Percentiles rank a stretch among this genome's conserved stretches.
These are phyloP conservation scores for Erebia aethiops DNA, from an alignment of 2,888 invertebrate species.

Conservation along the genomic window DNA sequence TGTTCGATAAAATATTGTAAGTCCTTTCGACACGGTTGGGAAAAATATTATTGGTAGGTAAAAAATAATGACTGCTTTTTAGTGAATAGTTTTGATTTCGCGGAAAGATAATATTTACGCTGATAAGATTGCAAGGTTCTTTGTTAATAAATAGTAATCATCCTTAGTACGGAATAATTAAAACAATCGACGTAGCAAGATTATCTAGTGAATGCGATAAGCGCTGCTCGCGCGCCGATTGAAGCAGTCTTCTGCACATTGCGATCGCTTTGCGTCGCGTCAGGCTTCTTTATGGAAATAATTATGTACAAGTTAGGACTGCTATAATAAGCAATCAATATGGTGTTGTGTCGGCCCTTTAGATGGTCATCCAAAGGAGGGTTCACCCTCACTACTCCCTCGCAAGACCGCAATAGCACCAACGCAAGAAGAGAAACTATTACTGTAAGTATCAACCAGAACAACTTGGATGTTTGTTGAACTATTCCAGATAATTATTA, in stretches of 20 bases:
- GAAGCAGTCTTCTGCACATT: slow-evolving; percentile 62
- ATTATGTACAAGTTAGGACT: slow-evolving; percentile 24
- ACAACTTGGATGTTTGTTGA: too few species aligned
- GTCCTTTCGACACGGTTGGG: slow-evolving; percentile 36
- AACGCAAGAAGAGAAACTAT: slow-evolving; percentile 64
- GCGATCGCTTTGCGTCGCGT: slow-evolving; percentile 69
- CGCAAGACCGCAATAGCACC: slow-evolving; percentile 42
- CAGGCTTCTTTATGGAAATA: slow-evolving; percentile 30
- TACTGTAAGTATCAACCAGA: slow-evolving; percentile 55
- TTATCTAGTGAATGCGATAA: slow-evolving; percentile 73
- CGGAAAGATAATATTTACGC: slow-evolving; percentile 63
- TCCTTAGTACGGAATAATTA: slow-evolving; percentile 77
- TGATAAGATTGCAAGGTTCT: slow-evolving; percentile 77
- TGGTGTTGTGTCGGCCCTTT: slow-evolving; percentile 78
- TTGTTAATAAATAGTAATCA: slow-evolving; percentile 74
- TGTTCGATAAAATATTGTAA: slow-evolving; percentile 6
- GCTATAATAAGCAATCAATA: slow-evolving; percentile 42
- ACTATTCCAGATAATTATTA: too few species aligned
- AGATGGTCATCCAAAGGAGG: slow-evolving; percentile 68
- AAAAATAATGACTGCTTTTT: slow-evolving; percentile 32
- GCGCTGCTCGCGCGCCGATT: slow-evolving; percentile 59
- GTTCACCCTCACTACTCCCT: slow-evolving; percentile 60
- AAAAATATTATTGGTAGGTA: slow-evolving; percentile 23
- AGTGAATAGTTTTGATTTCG: slow-evolving; percentile 56
- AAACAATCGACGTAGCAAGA: slow-evolving; percentile 78